These are phyloP conservation scores for Okapia johnstoni DNA, from an alignment of 2,113 vertebrate genomes.

Conservation along the genomic window DNA sequence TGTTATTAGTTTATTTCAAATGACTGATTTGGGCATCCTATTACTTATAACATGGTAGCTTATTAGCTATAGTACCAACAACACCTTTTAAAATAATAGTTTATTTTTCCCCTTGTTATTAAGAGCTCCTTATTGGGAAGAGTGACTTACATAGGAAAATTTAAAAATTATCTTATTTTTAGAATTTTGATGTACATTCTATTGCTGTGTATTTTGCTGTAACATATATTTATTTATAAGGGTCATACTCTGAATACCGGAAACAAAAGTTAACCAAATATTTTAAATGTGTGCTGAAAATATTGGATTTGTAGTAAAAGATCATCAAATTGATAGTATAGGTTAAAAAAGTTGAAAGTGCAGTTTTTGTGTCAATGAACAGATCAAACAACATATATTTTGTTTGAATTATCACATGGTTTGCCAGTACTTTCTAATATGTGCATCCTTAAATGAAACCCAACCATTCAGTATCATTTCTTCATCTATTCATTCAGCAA, in stretches of 20 bases:
- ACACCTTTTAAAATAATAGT: neutral
- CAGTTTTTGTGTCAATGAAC: neutral
- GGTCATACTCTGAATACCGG: neutral
- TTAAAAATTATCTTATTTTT: neutral
- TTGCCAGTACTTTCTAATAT: neutral
- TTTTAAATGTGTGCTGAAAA: neutral
- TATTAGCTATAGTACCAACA: neutral
- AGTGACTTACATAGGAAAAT: neutral
- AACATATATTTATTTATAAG: neutral
- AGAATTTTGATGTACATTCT: neutral
- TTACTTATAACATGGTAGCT: neutral
- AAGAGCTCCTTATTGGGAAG: neutral
- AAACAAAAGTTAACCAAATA: neutral
- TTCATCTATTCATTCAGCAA: neutral
- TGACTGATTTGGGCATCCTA: neutral
- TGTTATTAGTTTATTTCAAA: constrained; percentile 1
- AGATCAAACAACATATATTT: neutral
- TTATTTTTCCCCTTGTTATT: neutral
- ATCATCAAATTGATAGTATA: neutral
- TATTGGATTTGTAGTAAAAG: neutral
- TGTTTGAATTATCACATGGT: neutral
- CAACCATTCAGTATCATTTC: neutral
- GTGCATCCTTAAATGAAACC: neutral
- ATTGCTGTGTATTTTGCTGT: neutral
- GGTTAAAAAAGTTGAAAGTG: neutral